Base-by-base conservation (phyloP, 2,797 vertebrate species). In the Selene dorsalis region DNA sequence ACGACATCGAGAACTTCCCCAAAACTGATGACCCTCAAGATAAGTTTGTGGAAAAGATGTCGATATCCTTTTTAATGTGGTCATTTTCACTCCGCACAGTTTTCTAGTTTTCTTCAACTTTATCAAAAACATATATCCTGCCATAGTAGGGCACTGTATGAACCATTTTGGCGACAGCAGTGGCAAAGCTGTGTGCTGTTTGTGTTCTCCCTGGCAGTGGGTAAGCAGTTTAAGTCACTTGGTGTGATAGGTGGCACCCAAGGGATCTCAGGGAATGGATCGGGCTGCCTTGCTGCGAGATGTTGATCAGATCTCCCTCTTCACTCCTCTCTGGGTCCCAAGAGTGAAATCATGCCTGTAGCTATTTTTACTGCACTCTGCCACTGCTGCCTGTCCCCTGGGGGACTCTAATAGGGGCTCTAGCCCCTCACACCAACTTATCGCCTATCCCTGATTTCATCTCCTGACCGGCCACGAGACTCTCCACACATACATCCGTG, bases 31-130 rank as follows among this genome's bases (percentile, higher is more conserved):
- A 97, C 77, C 86, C 86, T 1, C 94, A 94, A 56, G 98, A 99
- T 92, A 98, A 97, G 94, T 99, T 99, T 94, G 96, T 99, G 55
- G 95, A 97, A 89, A 99, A 98, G 90, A 97, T 99, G 97, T 96
- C 88, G 2, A 99, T 99, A 99, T 99, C 98, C 98, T 99, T 99
- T 82, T 68, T 71, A 20, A 4, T 22, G 59, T 35, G 69, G 12
- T 55, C 20, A 8, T 61, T 82, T 75, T 58, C 13, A 69, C 24
- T 7, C 35, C 0, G 9, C 22, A 20, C 9, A 35, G 7, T 35
- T 35, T 35, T 35, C 32, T 26, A 6, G 16, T 67, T 61, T 62
- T 26, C 16, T 35, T 55, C 22, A 2, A 30, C 52, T 35, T 57
- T 26, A 6, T 30, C 38, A n/a, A 24, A 70, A 68, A 18, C 22